Base-by-base conservation (phyloP, 92 coral and sea anemone species). In the Epizoanthus fatuus region DNA sequence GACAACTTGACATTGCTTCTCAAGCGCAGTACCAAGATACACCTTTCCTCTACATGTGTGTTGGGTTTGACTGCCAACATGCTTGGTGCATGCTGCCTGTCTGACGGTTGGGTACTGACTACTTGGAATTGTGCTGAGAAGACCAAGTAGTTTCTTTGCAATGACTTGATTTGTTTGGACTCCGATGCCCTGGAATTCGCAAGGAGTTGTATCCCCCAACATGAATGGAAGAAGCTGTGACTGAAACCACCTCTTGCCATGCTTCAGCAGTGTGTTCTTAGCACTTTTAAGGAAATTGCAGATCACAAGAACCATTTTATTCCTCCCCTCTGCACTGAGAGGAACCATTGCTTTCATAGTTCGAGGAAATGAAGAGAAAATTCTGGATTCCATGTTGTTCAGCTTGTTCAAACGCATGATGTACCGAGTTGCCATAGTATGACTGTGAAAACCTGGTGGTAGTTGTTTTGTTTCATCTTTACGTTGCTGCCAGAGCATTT, bases 401-500 rank as follows among this genome's bases (percentile, higher is more conserved):
- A 58, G 20, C 37, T 75, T 75, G 0, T 58, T 3, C 4, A 75
- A 15, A 3, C 38, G 22, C 68, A 37, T 57, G 7, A 57, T 75
- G 16, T 75, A 75, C 4, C 35, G 62, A 38, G 68, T 56, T 17
- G 81, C 81, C 81, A 75, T 39, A 17, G 81, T 55, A 56, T 75
- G 68, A 38, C 54, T 75, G 12, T 75, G 81, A 7, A 75, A 75
- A 5, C 81, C 81, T 57, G 81, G 55, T 57, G 81, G 67, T 42
- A 75, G 62, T 55, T 51, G 12, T n/a, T 56, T 25, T 0, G 25
- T 17, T 75, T 75, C 81, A 74, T 74, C 64, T 37, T 74, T 17
- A 2, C 81, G 56, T n/a, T 75, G 81, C 40, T 75, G 80, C 80
- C 80, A 75, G 19, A 75, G 53, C 69, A 75, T 58, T 67, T 75